These are phyloP conservation scores for Abramis brama DNA, from an alignment of 2,113 vertebrate genomes.

Conservation along the genomic window DNA sequence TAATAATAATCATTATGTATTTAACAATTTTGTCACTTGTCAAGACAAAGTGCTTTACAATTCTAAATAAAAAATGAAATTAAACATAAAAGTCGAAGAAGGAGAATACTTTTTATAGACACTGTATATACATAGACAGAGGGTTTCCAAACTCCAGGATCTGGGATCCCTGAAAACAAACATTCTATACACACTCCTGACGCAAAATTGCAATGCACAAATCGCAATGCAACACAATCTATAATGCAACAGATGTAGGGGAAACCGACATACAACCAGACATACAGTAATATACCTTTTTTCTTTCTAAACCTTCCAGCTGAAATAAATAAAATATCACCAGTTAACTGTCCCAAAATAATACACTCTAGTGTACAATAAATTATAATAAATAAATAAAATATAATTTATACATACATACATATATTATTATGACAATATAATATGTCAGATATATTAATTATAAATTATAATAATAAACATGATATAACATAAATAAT, in stretches of 20 bases:
- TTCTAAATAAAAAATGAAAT: neutral
- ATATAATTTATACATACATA: neutral
- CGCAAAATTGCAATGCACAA: constrained; percentile 36
- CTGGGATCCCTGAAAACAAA: constrained; percentile 11
- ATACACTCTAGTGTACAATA: neutral
- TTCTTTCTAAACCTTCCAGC: constrained; percentile 77
- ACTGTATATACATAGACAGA: constrained; percentile 30
- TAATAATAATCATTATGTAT: neutral
- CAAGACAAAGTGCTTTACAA: neutral
- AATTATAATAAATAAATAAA: neutral
- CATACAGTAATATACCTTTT: constrained; percentile 75
- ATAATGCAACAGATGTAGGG: constrained; percentile 45
- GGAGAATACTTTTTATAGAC: neutral
- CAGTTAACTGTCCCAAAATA: constrained; percentile 48
- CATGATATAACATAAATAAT: neutral
- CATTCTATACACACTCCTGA: constrained; percentile 19
- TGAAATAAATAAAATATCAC: constrained; percentile 77
- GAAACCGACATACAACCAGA: constrained; percentile 48
- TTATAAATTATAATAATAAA: neutral
- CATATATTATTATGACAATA: neutral
- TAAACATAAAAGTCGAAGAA: neutral
- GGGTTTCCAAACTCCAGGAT: constrained; percentile 43
- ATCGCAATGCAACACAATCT: neutral
- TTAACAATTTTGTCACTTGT: neutral
- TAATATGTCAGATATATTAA: neutral